Conservation (phyloP, 1,140 invertebrate genomes). For the Drosophila nigrodunni region DNA sequence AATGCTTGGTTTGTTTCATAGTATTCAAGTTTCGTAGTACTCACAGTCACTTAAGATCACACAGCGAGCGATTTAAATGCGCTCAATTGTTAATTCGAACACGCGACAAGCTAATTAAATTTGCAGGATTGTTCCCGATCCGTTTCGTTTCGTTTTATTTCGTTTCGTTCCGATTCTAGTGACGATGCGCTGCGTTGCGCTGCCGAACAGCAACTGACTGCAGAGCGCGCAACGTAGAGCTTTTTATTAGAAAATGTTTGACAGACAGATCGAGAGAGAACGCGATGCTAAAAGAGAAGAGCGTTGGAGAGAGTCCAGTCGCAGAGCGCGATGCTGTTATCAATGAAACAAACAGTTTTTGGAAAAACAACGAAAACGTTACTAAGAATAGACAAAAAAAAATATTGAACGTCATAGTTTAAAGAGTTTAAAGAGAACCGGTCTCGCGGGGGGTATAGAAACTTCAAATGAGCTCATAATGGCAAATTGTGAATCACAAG, state of each 20-base stretch:
- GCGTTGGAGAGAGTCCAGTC: too few species aligned
- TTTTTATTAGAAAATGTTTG: conserved; percentile 63
- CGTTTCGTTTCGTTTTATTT: conserved; percentile 9
- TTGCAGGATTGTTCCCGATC: conserved; percentile 19
- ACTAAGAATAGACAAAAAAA: conserved; percentile 20
- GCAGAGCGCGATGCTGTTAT: conserved; percentile 36
- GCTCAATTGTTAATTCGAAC: conserved; percentile 4
- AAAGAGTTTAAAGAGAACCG: conserved; percentile 25
- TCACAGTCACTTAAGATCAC: conserved; percentile 43
- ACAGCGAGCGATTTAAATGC: conserved; percentile 17
- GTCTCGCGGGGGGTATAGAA: conserved; percentile 14
- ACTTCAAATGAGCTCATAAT: conserved; percentile 63
- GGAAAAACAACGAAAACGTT: conserved; percentile 28
- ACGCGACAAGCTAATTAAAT: conserved; percentile 6
- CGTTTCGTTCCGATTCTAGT: background rate
- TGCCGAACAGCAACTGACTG: conserved; percentile 67
- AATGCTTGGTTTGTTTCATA: background rate
- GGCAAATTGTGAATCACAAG: conserved; percentile 53
- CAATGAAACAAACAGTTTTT: conserved; percentile 14
- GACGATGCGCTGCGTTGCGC: conserved; percentile 57
- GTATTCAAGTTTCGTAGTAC: conserved; percentile 10
- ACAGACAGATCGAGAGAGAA: conserved; percentile 4
- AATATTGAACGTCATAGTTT: conserved; percentile 52
- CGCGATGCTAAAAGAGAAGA: too few species aligned
- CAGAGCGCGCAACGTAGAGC: conserved; percentile 39